phyloP scores from a whole-genome alignment of 2,888 invertebrate species.

The Limnephilus auricula region DNA sequence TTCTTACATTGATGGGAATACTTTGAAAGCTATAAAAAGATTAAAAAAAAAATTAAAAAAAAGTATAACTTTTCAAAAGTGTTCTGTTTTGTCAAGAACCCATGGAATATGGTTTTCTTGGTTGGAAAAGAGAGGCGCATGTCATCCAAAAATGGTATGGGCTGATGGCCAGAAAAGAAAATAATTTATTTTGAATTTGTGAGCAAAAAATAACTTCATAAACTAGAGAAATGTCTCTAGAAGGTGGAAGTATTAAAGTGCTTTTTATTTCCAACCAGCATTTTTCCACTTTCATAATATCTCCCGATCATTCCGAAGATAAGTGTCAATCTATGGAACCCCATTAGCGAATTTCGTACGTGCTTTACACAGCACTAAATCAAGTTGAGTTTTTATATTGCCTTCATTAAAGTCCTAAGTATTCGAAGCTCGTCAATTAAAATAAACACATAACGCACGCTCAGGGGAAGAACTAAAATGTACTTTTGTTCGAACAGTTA shows the following conservation, averaged over 20 bases:
- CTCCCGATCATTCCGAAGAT: background rate
- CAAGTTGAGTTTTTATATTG: constrained; percentile 18
- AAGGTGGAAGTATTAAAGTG: background rate
- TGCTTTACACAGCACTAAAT: constrained; percentile 40
- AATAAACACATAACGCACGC: constrained; percentile 35
- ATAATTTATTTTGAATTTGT: no score
- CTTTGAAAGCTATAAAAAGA: no score
- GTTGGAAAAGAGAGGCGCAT: no score
- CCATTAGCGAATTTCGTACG: constrained; percentile 35
- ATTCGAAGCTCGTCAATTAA: constrained; percentile 40
- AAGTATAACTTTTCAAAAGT: no score
- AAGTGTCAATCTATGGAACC: background rate
- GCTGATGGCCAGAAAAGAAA: no score
- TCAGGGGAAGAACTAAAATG: background rate
- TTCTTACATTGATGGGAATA: no score
- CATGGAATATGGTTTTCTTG: no score
- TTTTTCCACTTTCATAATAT: background rate
- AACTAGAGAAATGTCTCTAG: background rate
- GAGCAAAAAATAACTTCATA: background rate
- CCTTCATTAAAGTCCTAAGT: constrained; percentile 40
- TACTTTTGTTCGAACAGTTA: background rate
- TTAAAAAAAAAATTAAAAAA: no score
- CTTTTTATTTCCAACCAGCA: background rate
- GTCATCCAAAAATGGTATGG: no score
- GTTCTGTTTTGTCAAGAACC: no score